Conservation (phyloP, 2,113 vertebrate species). For the Cheirogaleus medius region DNA sequence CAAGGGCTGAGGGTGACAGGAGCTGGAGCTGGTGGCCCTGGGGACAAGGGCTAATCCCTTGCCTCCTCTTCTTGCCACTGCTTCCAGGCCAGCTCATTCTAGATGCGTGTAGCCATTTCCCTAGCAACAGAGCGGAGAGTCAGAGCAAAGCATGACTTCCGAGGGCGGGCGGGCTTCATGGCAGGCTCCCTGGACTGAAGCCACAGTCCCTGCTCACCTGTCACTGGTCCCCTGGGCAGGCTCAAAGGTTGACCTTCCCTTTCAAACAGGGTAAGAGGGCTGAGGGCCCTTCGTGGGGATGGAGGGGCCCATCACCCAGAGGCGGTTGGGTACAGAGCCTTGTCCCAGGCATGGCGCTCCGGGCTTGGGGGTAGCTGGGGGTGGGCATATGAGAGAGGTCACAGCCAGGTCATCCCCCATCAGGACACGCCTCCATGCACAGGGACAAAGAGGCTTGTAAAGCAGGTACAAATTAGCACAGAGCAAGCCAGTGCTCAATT, state of each 20-base stretch:
- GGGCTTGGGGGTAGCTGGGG: not conserved
- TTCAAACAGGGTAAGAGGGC: not conserved
- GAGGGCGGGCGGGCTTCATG: not conserved
- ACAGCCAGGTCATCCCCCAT: not conserved
- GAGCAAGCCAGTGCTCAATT: not conserved
- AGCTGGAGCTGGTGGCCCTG: not conserved
- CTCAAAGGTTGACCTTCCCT: not conserved
- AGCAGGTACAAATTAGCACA: not conserved
- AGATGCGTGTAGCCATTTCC: not conserved
- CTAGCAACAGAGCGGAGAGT: not conserved
- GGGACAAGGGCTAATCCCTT: not conserved
- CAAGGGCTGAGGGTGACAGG: not conserved
- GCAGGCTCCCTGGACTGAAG: not conserved
- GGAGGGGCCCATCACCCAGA: not conserved
- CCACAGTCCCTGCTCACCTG: not conserved
- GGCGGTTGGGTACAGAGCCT: not conserved
- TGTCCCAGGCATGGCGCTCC: accelerated
- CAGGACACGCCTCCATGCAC: accelerated
- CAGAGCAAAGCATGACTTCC: not conserved
- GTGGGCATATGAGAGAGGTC: not conserved
- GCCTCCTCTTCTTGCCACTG: not conserved
- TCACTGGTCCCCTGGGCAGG: not conserved
- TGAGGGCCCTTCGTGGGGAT: not conserved
- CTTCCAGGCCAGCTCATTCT: not conserved
- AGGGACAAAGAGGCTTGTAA: not conserved